Conservation (phyloP, 2,888 invertebrate species). For the Syrista parreyssii region DNA sequence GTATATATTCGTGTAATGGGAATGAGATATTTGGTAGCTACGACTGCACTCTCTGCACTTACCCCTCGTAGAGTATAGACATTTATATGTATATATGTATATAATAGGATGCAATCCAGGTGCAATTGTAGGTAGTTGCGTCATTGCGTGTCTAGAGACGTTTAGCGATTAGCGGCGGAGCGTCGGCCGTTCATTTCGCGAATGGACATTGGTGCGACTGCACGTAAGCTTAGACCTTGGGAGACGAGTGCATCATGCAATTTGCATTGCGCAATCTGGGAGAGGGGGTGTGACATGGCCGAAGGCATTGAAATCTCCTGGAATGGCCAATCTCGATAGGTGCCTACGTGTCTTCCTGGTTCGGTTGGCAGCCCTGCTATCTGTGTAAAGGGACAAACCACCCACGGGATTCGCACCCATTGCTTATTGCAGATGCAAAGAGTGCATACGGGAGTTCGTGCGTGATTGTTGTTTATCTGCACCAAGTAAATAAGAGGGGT, state of each 20-base stretch:
- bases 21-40: background rate
- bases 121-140: constrained; percentile 19
- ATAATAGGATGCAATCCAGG: background rate
- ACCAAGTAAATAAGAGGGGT: background rate
- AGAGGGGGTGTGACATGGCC: background rate
- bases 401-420: background rate
- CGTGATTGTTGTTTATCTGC: background rate
- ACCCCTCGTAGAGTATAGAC: background rate
- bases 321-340: background rate
- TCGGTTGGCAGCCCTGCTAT: background rate
- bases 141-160: constrained; percentile 31
- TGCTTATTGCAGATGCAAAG: background rate
- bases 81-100: background rate
- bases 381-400: background rate
- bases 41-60: background rate
- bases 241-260: background rate
- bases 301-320: background rate
- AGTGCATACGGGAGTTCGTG: background rate
- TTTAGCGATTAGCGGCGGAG: constrained; percentile 33
- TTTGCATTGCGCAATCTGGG: background rate
- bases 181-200: constrained; percentile 19
- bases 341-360: background rate
- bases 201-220: constrained; percentile 15
- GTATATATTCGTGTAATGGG: background rate
- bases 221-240: background rate